These are phyloP conservation scores for Laterallus jamaicensis DNA, from an alignment of 2,113 vertebrate genomes.

Conservation along the genomic window DNA sequence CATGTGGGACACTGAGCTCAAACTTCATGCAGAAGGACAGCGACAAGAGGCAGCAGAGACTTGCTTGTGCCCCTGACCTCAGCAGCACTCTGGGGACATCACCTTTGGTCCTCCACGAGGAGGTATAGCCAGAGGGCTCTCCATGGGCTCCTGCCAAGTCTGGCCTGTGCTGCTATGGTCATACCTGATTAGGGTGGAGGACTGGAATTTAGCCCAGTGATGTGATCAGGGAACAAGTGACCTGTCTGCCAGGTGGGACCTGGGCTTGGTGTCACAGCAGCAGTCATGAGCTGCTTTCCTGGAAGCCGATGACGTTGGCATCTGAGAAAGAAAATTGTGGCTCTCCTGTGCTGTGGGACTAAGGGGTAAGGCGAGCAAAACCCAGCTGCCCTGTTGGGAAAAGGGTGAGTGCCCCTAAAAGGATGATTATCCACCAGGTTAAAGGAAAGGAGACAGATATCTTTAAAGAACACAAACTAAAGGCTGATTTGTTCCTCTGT, in stretches of 20 bases:
- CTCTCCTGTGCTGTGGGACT: neutral
- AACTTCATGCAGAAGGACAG: neutral
- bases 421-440: neutral
- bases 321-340: neutral
- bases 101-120: neutral
- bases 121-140: neutral
- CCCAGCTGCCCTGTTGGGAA: neutral
- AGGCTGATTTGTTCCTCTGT: neutral
- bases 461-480: neutral
- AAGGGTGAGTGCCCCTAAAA: neutral
- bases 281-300: neutral
- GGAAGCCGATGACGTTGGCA: neutral
- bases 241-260: fast-evolving
- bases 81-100: neutral
- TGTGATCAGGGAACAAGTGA: neutral
- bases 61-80: neutral
- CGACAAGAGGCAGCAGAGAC: neutral
- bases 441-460: neutral
- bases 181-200: neutral
- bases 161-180: neutral
- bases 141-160: fast-evolving
- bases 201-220: neutral
- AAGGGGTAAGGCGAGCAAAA: neutral
- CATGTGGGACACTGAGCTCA: neutral
- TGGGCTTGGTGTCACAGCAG: fast-evolving